These are phyloP conservation scores for Circaetus cinerascens DNA, from an alignment of 2,113 vertebrate species.

Conservation along the genomic window DNA sequence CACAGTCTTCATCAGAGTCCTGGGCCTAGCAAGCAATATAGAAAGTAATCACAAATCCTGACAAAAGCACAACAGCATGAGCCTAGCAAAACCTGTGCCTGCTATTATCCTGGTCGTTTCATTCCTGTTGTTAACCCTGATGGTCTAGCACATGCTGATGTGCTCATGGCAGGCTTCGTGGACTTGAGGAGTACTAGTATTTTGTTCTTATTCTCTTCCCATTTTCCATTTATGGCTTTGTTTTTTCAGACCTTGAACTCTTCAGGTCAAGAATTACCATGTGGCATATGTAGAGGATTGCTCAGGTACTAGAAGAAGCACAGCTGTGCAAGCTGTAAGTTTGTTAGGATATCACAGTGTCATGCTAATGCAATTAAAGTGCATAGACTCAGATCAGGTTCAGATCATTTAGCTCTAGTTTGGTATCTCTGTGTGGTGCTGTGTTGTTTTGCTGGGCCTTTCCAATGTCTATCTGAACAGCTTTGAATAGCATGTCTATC, in stretches of 20 bases:
- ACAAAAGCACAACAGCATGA: not conserved
- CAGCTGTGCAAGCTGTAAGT: not conserved
- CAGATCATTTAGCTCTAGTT: not conserved
- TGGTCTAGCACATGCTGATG: not conserved
- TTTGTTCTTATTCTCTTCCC: not conserved
- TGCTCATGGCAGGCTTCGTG: not conserved
- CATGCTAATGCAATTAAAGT: not conserved
- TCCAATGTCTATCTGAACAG: not conserved
- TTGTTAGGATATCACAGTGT: not conserved
- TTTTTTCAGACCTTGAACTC: not conserved
- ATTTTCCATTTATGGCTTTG: not conserved
- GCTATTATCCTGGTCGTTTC: not conserved
- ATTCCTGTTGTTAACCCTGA: not conserved
- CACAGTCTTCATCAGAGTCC: not conserved
- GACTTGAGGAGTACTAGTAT: not conserved
- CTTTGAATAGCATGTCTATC: not conserved
- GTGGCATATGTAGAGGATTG: fast-evolving
- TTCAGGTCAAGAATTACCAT: not conserved
- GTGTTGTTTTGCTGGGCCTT: not conserved
- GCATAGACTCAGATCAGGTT: not conserved
- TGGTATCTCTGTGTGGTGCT: not conserved
- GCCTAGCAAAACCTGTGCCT: not conserved
- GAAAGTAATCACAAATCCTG: not conserved
- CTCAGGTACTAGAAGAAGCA: not conserved
- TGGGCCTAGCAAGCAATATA: not conserved